These are phyloP conservation scores for Nephotettix cincticeps DNA, from an alignment of 1,140 invertebrate species.

Conservation along the genomic window DNA sequence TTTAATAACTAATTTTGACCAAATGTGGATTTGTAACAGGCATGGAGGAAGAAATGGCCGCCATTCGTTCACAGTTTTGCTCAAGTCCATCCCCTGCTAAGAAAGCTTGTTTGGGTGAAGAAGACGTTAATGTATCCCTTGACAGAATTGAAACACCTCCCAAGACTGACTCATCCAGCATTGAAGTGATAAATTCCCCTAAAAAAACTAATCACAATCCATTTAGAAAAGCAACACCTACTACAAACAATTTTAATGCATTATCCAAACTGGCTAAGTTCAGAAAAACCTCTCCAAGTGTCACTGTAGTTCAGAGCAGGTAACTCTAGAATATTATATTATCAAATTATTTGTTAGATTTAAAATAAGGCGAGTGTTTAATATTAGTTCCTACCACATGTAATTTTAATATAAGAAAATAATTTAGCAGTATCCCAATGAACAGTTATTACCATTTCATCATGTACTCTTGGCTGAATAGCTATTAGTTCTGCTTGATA, in stretches of 20 bases:
- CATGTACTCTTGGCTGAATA: no score
- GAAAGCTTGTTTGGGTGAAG: background rate
- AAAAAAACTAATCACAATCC: background rate
- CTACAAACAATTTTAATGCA: conserved; percentile 33
- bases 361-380: no score
- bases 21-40: no score
- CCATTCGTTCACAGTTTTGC: background rate
- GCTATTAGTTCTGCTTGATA: no score
- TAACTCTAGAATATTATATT: no score
- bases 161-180: background rate
- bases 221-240: conserved; percentile 25
- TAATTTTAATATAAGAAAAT: no score
- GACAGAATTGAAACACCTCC: conserved; percentile 11
- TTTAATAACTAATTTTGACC: no score
- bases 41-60: background rate
- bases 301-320: conserved; percentile 31
- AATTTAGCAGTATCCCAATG: no score
- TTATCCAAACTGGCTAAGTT: conserved; percentile 32
- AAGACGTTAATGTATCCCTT: background rate
- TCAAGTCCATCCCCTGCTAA: background rate
- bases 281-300: conserved; percentile 26
- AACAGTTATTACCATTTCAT: no score
- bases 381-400: no score
- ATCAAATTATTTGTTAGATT: no score
- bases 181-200: conserved; percentile 17